Base-by-base conservation (phyloP, 2,888 invertebrate species). In the Frankliniella intonsa region DNA sequence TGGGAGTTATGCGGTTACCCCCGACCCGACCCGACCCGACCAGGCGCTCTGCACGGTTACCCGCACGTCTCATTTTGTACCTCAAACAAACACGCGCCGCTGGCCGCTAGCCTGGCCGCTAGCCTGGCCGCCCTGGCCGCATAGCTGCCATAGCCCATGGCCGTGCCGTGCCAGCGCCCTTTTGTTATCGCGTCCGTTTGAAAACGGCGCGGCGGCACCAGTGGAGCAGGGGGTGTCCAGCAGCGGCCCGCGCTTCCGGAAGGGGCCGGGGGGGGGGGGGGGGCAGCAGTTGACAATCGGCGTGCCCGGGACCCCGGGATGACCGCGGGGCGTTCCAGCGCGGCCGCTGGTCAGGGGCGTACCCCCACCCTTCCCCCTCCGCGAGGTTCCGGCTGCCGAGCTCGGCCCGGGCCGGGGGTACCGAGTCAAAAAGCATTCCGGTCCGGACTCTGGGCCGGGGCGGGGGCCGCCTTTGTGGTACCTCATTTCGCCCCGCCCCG, bases 251-350 rank as follows among this genome's bases (percentile, higher is more conserved):
- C 38, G 38, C 38, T 38, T 38, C 62, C n/a, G 17, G 17, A n/a
- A 11, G 17, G 62, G 62, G 55, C 1, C 7, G 55, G 51, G 51
- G 51, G 14, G 51, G 51, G 51, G 51, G 14, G 12, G 55, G 3
- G 62, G 62, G 62, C 14, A 10, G 69, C 25, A 25, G 69, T 76
- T 76, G 69, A 76, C 69, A 76, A 76, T 76, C 69, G 69, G 69
- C 69, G 55, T 17, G 8, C 14, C 55, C 55, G 55, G 55, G 17
- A 17, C n/a, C n/a, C n/a, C n/a, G 62, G 19, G 62, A 17, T 62
- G 62, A 17, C 55, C 12, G 55, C 55, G 14, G 14, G 12, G 55
- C 55, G 55, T 55, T 8, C 55, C 55, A 2, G 55, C 55, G 19
- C 14, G 17, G 62, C 62, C 62, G 14, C 62, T 62, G 62, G 14